phyloP scores from a whole-genome alignment of 2,888 invertebrate genomes.

The Nomada lathburiana region DNA sequence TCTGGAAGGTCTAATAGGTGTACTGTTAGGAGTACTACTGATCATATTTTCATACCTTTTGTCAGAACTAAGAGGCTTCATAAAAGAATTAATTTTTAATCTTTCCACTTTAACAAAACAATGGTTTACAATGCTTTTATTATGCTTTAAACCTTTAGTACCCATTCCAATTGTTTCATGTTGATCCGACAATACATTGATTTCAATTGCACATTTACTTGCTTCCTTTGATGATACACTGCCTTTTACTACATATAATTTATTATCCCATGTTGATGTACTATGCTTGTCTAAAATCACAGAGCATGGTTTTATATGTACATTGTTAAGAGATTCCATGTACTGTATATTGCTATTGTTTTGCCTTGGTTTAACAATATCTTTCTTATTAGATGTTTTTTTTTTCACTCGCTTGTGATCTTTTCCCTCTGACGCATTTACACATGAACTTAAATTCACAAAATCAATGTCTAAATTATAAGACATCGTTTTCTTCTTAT shows the following conservation, averaged over 20 bases:
- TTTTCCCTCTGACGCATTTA: neutral
- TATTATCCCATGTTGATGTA: neutral
- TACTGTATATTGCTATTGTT: conserved; percentile 1
- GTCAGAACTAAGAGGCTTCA: neutral
- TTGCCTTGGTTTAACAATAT: neutral
- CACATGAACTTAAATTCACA: neutral
- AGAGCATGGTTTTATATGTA: conserved; percentile 42
- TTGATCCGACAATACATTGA: neutral
- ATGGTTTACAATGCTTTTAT: neutral
- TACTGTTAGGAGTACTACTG: conserved; percentile 70
- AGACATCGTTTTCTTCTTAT: conserved; percentile 6
- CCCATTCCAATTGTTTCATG: neutral
- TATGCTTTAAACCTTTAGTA: neutral
- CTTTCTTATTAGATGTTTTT: neutral
- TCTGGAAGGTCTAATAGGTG: conserved; percentile 4
- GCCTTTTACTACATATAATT: neutral
- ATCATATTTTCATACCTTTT: conserved; percentile 30
- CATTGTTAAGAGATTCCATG: neutral
- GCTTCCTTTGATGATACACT: neutral
- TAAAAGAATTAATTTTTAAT: conserved; percentile 13
- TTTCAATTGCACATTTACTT: neutral
- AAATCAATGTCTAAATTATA: neutral
- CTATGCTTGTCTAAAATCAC: conserved; percentile 26
- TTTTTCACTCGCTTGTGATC: neutral
- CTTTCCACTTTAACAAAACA: conserved; percentile 24